Evolutionary conservation across 2,797 vertebrate genomes (phyloP).

Genomic region (Oreortyx pictus): DNA sequence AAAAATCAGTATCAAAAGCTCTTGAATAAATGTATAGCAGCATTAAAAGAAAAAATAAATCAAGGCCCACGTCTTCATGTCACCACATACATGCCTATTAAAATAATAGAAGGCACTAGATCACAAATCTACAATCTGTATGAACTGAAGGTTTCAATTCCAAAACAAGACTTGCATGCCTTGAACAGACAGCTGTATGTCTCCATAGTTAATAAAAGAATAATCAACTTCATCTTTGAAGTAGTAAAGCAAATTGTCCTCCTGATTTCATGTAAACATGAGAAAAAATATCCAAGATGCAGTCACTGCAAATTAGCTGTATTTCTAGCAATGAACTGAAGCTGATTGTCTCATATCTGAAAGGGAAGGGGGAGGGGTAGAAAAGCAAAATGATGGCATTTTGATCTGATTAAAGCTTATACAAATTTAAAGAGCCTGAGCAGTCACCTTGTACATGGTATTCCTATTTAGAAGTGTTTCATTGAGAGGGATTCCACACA

Average conservation of each 20-base stretch:
- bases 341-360: neutral
- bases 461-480: neutral
- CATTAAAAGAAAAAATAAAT: neutral
- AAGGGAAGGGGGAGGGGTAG: rapidly evolving
- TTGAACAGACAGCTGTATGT: neutral
- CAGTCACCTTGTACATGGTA: neutral
- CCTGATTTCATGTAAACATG: neutral
- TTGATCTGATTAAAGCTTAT: neutral
- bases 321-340: neutral
- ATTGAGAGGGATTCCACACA: neutral
- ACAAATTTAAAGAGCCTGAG: neutral
- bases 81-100: neutral
- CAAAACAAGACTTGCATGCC: neutral
- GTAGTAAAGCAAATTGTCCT: neutral
- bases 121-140: neutral
- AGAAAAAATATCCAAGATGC: neutral
- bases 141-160: neutral
- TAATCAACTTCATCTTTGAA: neutral
- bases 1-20: neutral
- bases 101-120: neutral
- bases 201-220: neutral
- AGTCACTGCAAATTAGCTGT: neutral
- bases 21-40: rapidly evolving
- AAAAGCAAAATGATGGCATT: neutral
- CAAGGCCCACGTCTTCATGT: neutral